Evolutionary conservation across 2,113 vertebrate genomes (phyloP).

Genomic region (Ibidorhyncha struthersii): DNA sequence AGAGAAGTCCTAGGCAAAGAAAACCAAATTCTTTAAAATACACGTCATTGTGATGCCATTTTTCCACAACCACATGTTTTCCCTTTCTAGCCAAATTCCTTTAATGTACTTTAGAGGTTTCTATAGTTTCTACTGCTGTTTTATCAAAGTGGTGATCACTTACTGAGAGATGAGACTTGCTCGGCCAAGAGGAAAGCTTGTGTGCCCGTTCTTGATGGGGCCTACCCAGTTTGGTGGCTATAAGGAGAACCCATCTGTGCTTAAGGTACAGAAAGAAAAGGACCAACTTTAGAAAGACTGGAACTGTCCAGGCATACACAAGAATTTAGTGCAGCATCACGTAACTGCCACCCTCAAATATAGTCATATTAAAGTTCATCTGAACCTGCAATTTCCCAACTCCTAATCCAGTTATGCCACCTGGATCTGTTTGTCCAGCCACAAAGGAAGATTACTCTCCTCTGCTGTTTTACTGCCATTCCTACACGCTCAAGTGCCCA

Average conservation of each 20-base stretch:
- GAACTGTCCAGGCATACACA: not conserved
- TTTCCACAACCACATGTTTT: not conserved
- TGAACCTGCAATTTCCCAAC: not conserved
- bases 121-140: not conserved
- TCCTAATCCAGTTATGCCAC: not conserved
- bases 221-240: not conserved
- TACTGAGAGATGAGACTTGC: not conserved
- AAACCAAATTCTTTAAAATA: not conserved
- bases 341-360: not conserved
- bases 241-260: not conserved
- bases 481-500: not conserved
- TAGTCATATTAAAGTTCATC: not conserved
- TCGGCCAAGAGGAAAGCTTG: not conserved
- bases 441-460: not conserved
- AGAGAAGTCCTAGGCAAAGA: not conserved
- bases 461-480: not conserved
- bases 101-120: not conserved
- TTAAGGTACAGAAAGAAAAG: not conserved
- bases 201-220: fast-evolving
- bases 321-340: not conserved
- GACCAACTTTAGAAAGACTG: not conserved
- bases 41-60: not conserved
- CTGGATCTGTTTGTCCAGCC: not conserved
- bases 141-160: not conserved
- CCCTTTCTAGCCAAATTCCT: not conserved